Conservation (phyloP, 2,113 vertebrate species). For the Colius striatus region DNA sequence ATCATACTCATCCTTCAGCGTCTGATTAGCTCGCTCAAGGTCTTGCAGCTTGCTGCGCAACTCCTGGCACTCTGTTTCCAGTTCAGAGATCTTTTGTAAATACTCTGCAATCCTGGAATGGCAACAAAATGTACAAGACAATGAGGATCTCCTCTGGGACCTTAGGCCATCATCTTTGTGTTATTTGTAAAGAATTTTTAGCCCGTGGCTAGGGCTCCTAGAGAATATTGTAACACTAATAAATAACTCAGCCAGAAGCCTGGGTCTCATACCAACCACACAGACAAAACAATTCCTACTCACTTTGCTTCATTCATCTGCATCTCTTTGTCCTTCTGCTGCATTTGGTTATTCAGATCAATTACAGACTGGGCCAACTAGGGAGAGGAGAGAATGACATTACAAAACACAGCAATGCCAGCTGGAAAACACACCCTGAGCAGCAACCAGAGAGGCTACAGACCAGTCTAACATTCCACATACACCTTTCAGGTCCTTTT, state of each 20-base stretch:
- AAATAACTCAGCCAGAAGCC: neutral
- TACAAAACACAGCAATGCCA: neutral
- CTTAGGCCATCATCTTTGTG: neutral
- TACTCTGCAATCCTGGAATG: slow-evolving; percentile 88
- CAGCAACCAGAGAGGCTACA: neutral
- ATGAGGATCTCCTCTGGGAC: neutral
- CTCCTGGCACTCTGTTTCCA: slow-evolving; percentile 90
- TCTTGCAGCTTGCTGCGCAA: slow-evolving; percentile 87
- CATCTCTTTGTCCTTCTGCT: slow-evolving; percentile 95
- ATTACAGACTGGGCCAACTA: slow-evolving; percentile 96
- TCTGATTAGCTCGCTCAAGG: slow-evolving; percentile 93
- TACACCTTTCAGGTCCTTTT: neutral
- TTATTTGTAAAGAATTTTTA: neutral
- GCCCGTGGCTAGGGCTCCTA: neutral
- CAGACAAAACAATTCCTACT: slow-evolving; percentile 43
- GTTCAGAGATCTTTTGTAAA: slow-evolving; percentile 84
- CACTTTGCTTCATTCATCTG: slow-evolving; percentile 93
- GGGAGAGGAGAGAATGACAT: neutral
- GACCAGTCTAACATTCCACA: neutral
- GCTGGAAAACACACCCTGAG: neutral
- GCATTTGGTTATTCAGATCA: slow-evolving; percentile 95
- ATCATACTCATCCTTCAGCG: slow-evolving; percentile 96
- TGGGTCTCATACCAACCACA: neutral
- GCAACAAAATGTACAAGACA: neutral
- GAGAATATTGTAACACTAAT: neutral